Conservation (phyloP, 2,113 vertebrate genomes). For the Urocynchramus pylzowi region DNA sequence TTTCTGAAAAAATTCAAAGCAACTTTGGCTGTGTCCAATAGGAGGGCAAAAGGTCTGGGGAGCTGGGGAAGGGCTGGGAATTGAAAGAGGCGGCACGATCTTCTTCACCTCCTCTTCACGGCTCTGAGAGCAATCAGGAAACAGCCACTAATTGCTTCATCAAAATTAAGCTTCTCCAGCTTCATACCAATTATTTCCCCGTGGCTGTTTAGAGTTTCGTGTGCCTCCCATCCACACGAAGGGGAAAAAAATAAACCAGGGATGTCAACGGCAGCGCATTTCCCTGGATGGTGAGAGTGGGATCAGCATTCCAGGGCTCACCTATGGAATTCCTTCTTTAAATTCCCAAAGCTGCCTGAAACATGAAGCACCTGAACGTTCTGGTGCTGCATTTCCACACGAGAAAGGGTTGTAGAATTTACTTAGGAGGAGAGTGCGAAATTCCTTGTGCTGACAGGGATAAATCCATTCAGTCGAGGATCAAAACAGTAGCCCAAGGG, state of each 20-base stretch:
- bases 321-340: not conserved
- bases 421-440: slow-evolving; percentile 29
- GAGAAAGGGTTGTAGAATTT: slow-evolving; percentile 42
- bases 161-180: slow-evolving; percentile 37
- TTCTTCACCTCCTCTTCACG: not conserved
- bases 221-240: not conserved
- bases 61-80: slow-evolving; percentile 33
- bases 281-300: not conserved
- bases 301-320: not conserved
- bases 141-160: slow-evolving; percentile 55
- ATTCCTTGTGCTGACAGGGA: slow-evolving; percentile 62
- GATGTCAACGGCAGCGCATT: not conserved
- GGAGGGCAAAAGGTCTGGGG: slow-evolving; percentile 47
- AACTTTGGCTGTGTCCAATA: slow-evolving; percentile 59
- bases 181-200: slow-evolving; percentile 42
- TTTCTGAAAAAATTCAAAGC: slow-evolving; percentile 77
- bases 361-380: not conserved
- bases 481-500: slow-evolving; percentile 74
- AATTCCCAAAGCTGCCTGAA: not conserved
- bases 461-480: slow-evolving; percentile 59
- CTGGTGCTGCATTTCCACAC: not conserved
- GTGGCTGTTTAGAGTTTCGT: not conserved
- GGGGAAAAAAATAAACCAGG: not conserved
- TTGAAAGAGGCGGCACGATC: slow-evolving; percentile 13
- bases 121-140: slow-evolving; percentile 43